These are phyloP conservation scores for Pedicia rivosa DNA, from an alignment of 2,888 invertebrate genomes.

Conservation along the genomic window DNA sequence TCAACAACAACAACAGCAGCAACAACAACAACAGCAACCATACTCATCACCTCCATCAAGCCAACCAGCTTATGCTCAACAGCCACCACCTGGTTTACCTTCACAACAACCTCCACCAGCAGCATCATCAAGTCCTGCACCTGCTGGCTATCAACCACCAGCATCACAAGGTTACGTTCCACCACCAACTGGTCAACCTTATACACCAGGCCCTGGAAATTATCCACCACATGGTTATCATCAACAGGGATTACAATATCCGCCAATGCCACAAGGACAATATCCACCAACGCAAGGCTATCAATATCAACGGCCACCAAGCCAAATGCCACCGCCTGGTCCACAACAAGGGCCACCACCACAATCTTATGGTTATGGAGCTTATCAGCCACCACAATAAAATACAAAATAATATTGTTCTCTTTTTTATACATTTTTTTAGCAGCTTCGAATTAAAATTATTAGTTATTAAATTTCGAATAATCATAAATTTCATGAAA, in stretches of 20 bases:
- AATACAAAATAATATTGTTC: too few relatives aligned
- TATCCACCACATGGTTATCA: conserved; percentile 40
- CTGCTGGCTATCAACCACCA: conserved; percentile 29
- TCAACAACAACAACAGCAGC: too few relatives aligned
- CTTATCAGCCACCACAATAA: conserved; percentile 52
- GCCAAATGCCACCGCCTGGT: conserved; percentile 39
- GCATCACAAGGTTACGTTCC: conserved; percentile 24
- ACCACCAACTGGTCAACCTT: conserved; percentile 26
- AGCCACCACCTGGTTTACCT: conserved; percentile 20
- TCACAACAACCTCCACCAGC: conserved; percentile 28
- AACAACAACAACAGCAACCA: too few relatives aligned
- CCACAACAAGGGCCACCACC: conserved; percentile 58
- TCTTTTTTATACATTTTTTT: too few relatives aligned
- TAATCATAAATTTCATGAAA: too few relatives aligned
- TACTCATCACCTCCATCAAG: conserved; percentile 25
- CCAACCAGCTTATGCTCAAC: conserved; percentile 21
- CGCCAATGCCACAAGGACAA: conserved; percentile 38
- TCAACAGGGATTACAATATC: conserved; percentile 45
- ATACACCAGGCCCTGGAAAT: conserved; percentile 20
- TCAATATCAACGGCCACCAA: conserved; percentile 44
- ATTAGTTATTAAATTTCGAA: too few relatives aligned
- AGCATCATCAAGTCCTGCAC: conserved; percentile 16
- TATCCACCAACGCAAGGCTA: conserved; percentile 47
- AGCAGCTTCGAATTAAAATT: too few relatives aligned
- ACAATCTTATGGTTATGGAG: conserved; percentile 59